phyloP scores from a whole-genome alignment of 2,797 vertebrate genomes.

The Apodemus agrarius region DNA sequence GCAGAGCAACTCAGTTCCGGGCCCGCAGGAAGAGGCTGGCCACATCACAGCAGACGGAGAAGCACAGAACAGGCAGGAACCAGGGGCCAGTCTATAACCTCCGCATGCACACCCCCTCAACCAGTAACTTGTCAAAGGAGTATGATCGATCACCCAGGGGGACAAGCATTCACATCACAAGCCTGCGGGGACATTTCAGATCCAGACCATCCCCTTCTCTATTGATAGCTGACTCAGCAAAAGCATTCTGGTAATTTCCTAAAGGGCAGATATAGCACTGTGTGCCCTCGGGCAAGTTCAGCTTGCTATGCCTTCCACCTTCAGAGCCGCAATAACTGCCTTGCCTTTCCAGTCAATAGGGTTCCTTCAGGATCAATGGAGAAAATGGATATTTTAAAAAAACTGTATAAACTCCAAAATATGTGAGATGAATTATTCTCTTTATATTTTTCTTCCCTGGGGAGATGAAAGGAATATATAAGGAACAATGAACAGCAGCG shows the following conservation, averaged over 20 bases:
- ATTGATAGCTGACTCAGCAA: background rate
- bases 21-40: background rate
- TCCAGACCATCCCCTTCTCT: background rate
- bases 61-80: background rate
- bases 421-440: slow-evolving; percentile 51
- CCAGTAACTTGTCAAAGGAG: background rate
- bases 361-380: background rate
- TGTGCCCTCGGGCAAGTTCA: background rate
- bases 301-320: background rate
- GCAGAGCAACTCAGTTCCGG: background rate
- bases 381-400: slow-evolving; percentile 34
- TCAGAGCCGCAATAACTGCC: background rate
- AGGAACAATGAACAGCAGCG: background rate
- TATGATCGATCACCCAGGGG: background rate
- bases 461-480: background rate
- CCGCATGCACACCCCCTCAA: background rate
- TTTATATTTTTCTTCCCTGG: background rate
- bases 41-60: background rate
- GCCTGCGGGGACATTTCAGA: background rate
- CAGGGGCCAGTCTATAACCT: background rate
- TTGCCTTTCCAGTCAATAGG: background rate
- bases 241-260: background rate
- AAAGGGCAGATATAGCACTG: rapidly evolving
- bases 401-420: slow-evolving; percentile 5
- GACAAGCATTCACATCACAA: background rate